phyloP scores from a whole-genome alignment of 2,888 invertebrate species.

The Pogonocherus hispidulus region DNA sequence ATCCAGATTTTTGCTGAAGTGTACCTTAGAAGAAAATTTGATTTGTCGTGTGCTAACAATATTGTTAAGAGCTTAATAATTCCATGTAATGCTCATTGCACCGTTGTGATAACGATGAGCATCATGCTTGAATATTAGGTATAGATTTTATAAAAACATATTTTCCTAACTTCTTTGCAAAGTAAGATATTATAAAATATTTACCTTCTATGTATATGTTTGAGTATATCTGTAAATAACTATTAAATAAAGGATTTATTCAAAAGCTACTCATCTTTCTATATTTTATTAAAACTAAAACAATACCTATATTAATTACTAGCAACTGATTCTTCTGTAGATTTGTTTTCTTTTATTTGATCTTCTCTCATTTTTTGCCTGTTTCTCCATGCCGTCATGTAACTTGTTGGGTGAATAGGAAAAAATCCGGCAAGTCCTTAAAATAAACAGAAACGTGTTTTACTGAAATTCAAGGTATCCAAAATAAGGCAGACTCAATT shows the following conservation, averaged over 20 bases:
- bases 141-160: constrained; percentile 12
- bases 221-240: not conserved
- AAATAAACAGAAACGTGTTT: constrained; percentile 34
- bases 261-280: not conserved
- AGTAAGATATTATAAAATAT: not conserved
- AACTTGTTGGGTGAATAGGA: constrained; percentile 87
- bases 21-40: not conserved
- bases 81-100: constrained; percentile 1
- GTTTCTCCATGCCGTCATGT: constrained; percentile 85
- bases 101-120: not conserved
- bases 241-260: not conserved
- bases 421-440: constrained; percentile 79
- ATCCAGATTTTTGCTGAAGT: not conserved
- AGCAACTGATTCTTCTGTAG: constrained; percentile 25
- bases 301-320: constrained; percentile 3
- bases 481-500: too few relatives aligned
- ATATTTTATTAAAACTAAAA: not conserved
- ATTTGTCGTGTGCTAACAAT: not conserved
- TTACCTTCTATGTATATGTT: not conserved
- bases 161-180: not conserved
- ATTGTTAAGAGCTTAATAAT: constrained; percentile 16
- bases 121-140: not conserved
- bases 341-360: constrained; percentile 45
- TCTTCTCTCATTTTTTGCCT: constrained; percentile 63
- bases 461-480: too few relatives aligned